Percentiles rank a stretch among this genome's conserved stretches.
phyloP scores from a whole-genome alignment of 2,888 invertebrate genomes.

The Sclerodermus sp. region DNA sequence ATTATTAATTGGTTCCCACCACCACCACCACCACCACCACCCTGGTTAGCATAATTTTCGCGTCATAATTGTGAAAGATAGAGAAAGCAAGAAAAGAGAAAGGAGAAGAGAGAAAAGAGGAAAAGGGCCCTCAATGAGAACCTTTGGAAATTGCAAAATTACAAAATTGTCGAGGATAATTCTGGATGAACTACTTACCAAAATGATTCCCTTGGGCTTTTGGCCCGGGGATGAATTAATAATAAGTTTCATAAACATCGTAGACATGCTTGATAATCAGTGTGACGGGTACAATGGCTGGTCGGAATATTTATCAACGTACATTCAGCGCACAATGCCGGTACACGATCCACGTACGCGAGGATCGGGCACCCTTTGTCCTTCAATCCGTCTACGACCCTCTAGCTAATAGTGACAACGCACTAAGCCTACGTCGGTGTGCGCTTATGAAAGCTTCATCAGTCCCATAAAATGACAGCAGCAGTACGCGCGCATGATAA shows the following conservation, averaged over 20 bases:
- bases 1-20: too few species aligned
- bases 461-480: too few species aligned
- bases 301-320: constrained; percentile 23
- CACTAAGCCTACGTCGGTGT: background rate
- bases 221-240: constrained; percentile 8
- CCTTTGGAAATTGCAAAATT: too few species aligned
- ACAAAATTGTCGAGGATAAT: too few species aligned
- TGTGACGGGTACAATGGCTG: constrained; percentile 14
- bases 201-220: too few species aligned
- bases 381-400: background rate
- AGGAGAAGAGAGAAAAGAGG: background rate
- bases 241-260: constrained; percentile 21
- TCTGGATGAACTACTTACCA: too few species aligned
- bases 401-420: background rate
- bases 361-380: background rate
- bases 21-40: too few species aligned
- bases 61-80: background rate
- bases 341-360: too few species aligned
- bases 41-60: too few species aligned
- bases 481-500: too few species aligned
- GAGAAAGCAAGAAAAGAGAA: background rate
- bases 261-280: constrained; percentile 16
- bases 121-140: too few species aligned
- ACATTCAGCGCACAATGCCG: background rate
- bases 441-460: too few species aligned